Evolutionary conservation across 92 coral and sea anemone species (phyloP), one percentile per base, ranked within the genome.

Genomic region (Scolanthus callimorphus): DNA sequence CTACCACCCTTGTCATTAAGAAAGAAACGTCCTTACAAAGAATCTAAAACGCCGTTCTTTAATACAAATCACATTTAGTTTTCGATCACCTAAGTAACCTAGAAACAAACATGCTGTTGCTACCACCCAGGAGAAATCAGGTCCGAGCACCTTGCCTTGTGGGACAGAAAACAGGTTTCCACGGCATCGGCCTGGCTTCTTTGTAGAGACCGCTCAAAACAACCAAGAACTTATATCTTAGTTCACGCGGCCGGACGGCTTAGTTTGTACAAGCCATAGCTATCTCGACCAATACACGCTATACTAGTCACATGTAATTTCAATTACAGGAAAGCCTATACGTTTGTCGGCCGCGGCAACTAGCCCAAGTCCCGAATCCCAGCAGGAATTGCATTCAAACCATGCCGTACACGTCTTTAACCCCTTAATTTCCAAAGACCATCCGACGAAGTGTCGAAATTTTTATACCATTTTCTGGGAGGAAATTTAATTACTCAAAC

Each of bases 281-380:
- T 67, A 67, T 67, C 67, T 57, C 67, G n/a, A 43, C 31, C 50
- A 21, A 27, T 28, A 46, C 60, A 49, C 41, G 60, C 46, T 49
- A 19, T 39, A 65, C 57, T 52, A 57, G 19, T 23, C 89, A 82
- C 78, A 76, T 82, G 89, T 41, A 69, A 62, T 82, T 31, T 22
- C 39, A 69, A 82, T 75, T 75, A 82, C 21, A 21, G 53, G 82
- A 51, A 73, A 74, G 74, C 60, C 56, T 67, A 67, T 63, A 74
- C 67, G 73, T 62, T 58, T 81, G 78, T 68, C 78, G 82, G 78
- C 77, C 46, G 69, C 66, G 38, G 27, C 19, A 54, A 56, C 41
- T 43, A 51, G 61, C 53, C 41, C 29, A 66, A 53, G 58, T 24
- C 49, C 65, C 47, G 52, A 45, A 29, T 17, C 75, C 46, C 75